Conservation (phyloP, 2,797 vertebrate genomes). For the Alcedo atthis region DNA sequence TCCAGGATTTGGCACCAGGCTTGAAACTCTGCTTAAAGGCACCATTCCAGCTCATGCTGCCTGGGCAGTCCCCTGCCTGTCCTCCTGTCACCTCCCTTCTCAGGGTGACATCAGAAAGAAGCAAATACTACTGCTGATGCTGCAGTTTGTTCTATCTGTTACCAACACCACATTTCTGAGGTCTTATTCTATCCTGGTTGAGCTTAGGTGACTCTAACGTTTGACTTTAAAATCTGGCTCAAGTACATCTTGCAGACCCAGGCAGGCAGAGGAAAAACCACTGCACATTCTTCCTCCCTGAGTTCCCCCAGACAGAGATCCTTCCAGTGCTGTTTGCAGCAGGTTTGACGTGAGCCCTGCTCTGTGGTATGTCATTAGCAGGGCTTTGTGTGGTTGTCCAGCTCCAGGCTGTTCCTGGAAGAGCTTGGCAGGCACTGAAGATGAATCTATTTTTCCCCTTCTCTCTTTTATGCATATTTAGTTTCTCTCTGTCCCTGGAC, state of each 20-base stretch:
- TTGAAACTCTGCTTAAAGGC: constrained; percentile 30
- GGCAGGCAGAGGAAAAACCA: neutral
- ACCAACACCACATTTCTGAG: neutral
- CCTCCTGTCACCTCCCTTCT: neutral
- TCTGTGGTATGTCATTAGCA: too few species aligned
- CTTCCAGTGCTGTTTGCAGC: neutral
- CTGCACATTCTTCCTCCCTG: fast-evolving
- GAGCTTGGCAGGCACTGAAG: neutral
- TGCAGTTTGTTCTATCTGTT: neutral
- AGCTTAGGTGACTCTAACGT: neutral
- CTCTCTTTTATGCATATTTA: neutral
- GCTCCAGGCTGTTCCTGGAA: neutral
- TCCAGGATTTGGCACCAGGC: neutral
- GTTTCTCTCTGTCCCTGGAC: neutral
- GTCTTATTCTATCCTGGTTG: fast-evolving
- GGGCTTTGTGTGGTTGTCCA: neutral
- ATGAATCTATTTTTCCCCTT: neutral
- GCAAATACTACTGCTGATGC: neutral
- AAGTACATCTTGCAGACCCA: neutral
- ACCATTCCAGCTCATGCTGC: neutral
- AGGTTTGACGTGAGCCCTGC: neutral
- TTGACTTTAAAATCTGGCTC: neutral
- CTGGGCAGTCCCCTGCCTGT: neutral
- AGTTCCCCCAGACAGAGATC: neutral
- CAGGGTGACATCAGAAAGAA: neutral